These are phyloP conservation scores for Paracanthobrama guichenoti DNA, from an alignment of 2,113 vertebrate species.

Conservation along the genomic window DNA sequence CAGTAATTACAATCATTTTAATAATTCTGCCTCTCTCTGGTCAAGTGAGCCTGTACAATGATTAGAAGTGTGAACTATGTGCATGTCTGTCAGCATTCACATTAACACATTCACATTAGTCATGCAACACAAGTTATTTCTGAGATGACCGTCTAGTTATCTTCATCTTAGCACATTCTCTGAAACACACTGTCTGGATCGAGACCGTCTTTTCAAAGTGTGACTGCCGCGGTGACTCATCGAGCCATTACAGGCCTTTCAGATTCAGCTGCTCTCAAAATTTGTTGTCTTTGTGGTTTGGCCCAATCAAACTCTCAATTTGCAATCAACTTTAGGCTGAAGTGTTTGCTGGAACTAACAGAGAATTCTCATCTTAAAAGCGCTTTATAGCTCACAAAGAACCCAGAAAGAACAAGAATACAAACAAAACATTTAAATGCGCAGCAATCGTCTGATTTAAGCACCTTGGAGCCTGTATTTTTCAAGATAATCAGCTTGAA, in stretches of 20 bases:
- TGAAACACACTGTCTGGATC: not conserved
- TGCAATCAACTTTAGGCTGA: slow-evolving; percentile 1
- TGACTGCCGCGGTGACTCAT: not conserved
- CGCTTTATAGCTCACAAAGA: slow-evolving; percentile 1
- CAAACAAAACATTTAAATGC: not conserved
- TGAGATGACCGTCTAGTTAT: not conserved
- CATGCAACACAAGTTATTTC: not conserved
- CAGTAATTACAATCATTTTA: no score
- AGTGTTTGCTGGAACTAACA: not conserved
- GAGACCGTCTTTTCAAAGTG: slow-evolving; percentile 2
- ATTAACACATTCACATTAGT: not conserved
- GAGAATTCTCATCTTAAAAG: not conserved
- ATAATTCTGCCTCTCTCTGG: not conserved
- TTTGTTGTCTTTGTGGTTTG: not conserved
- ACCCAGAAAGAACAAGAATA: not conserved
- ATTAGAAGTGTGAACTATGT: not conserved
- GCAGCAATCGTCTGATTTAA: not conserved
- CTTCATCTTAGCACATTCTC: not conserved
- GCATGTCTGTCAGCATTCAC: not conserved
- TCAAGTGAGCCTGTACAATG: not conserved
- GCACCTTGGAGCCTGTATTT: not conserved
- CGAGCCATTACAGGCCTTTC: slow-evolving; percentile 17
- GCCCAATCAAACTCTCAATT: slow-evolving; percentile 5
- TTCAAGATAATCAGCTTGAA: not conserved
- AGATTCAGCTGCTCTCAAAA: not conserved